Conservation (phyloP, 2,888 invertebrate genomes). For the Drosophila antonietae region DNA sequence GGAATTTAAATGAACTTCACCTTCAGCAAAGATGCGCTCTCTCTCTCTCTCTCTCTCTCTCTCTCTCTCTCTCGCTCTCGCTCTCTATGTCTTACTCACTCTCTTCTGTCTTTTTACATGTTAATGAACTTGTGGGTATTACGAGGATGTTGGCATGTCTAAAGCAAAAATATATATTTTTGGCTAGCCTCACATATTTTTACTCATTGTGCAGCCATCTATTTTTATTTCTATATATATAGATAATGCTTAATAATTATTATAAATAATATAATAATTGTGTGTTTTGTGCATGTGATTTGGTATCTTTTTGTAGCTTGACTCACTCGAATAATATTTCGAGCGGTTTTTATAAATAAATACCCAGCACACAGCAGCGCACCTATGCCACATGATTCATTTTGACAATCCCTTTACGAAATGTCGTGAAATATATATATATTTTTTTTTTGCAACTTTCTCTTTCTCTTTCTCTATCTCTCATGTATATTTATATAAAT, state of each 20-base stretch:
- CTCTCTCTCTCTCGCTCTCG: not conserved
- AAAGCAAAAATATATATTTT: conserved; percentile 17
- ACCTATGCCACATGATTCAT: conserved; percentile 46
- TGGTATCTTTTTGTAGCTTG: conserved; percentile 33
- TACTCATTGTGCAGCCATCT: conserved; percentile 1
- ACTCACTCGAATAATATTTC: conserved; percentile 43
- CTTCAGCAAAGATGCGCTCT: conserved; percentile 44
- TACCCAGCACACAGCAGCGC: not conserved
- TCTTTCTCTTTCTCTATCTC: too few relatives aligned
- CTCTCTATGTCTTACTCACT: not conserved
- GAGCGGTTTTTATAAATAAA: conserved; percentile 26
- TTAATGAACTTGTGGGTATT: conserved; percentile 68
- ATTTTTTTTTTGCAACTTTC: not conserved
- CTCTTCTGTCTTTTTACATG: conserved; percentile 56
- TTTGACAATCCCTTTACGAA: conserved; percentile 31
- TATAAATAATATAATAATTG: conserved; percentile 53
- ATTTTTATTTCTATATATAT: not conserved
- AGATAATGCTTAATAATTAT: conserved; percentile 41
- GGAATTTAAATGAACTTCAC: conserved; percentile 79
- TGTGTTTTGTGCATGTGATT: conserved; percentile 62
- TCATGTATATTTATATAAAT: too few relatives aligned
- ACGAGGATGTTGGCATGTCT: conserved; percentile 22
- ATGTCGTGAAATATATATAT: conserved; percentile 4
- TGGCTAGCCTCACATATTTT: conserved; percentile 37
- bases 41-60: not conserved